Conservation (phyloP, 2,888 invertebrate species). For the Ceriagrion tenellum region DNA sequence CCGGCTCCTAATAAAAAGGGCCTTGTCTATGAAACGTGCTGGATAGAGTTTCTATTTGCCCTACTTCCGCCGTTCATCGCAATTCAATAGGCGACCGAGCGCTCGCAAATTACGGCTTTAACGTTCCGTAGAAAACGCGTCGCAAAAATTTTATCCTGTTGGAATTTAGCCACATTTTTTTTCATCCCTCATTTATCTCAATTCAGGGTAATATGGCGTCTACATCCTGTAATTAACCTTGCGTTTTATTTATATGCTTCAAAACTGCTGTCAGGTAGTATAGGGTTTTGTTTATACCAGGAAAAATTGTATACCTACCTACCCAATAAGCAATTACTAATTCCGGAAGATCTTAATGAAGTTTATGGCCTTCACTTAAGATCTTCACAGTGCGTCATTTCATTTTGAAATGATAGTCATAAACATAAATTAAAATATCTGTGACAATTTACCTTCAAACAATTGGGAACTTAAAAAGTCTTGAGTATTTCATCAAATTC, state of each 20-base stretch:
- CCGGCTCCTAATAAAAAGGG: background rate
- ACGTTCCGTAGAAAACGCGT: background rate
- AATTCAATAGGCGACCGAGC: background rate
- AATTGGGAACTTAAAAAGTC: too few relatives aligned
- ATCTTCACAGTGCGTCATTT: background rate
- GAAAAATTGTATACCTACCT: background rate
- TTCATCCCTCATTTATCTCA: background rate
- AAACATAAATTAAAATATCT: too few relatives aligned
- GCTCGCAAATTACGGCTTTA: background rate
- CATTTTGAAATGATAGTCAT: background rate
- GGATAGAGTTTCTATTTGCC: background rate
- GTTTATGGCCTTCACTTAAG: too few relatives aligned
- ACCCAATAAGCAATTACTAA: background rate
- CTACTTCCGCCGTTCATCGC: slow-evolving; percentile 13
- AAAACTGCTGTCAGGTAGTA: background rate
- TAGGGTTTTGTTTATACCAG: background rate
- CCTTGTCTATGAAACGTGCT: background rate
- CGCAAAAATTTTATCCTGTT: background rate
- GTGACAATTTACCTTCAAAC: too few relatives aligned
- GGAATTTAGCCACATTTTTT: background rate
- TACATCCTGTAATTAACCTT: background rate
- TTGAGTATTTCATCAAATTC: too few relatives aligned
- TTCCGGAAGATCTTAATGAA: too few relatives aligned
- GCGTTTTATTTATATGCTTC: background rate
- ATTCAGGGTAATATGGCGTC: background rate